Evolutionary conservation across 2,797 vertebrate species (phyloP), one percentile per base, ranked within the genome.

Genomic region (Sternarchorhynchus goeldii): DNA sequence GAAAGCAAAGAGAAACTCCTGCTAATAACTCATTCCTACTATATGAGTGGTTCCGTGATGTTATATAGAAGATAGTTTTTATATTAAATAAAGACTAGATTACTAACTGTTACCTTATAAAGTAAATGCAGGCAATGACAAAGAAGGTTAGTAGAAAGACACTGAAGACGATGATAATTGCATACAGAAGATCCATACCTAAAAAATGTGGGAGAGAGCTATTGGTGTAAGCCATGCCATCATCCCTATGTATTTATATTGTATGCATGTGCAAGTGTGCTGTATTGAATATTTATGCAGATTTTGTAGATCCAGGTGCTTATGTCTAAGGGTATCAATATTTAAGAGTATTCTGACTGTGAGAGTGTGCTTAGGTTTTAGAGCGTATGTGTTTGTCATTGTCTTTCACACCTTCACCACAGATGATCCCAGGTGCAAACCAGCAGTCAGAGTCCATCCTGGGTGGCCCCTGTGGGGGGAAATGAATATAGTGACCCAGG

Each of bases 341-440:
- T 25, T 41, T 41, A 14, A 14, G 45, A 50, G 45, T 12, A 14
- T 50, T 50, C 12, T 64, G 36, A 12, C 14, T 14, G 7, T n/a
- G 60, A 16, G 62, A 10, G 29, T 73, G 41, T 65, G 20, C 2
- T 18, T 32, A 20, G 6, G 6, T 36, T 7, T 50, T 10, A 18
- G 21, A 64, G 20, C 31, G 25, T 72, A 32, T 45, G 21, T 64
- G n/a, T 59, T 16, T 71, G 45, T 21, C 17, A 58, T 20, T 31
- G 17, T 17, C 14, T 5, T 21, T 60, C 87, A 90, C 25, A 94
- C 94, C 94, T 68, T 90, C 92, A 55, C 91, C 90, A 86, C 94
- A 95, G 83, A 94, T 86, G 73, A 92, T 84, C 65, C 92, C 92
- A 18, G 86, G 87, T 1, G 88, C 90, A 81, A 95, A 95, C 94